Evolutionary conservation across 2,113 vertebrate genomes (phyloP).

Genomic region (Taxidea taxus): DNA sequence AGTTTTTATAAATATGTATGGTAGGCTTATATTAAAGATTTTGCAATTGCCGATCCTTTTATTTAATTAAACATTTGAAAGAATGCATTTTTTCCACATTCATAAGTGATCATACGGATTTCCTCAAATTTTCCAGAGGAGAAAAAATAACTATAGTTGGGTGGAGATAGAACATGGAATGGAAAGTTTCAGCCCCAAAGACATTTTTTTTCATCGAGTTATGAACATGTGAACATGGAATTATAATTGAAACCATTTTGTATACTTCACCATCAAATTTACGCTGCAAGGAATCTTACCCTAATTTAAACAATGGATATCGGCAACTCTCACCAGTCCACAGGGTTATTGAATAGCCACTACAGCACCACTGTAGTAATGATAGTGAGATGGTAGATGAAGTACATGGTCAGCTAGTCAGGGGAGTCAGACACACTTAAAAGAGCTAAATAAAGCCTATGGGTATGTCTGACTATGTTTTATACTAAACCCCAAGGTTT

Average conservation of each 20-base stretch:
- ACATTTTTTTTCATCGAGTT: slow-evolving; percentile 62
- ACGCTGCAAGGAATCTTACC: slow-evolving; percentile 32
- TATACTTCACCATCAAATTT: slow-evolving; percentile 63
- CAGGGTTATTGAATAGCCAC: not conserved
- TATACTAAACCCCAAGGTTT: not conserved
- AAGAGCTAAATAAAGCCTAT: not conserved
- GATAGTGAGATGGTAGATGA: not conserved
- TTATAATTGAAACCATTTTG: slow-evolving; percentile 77
- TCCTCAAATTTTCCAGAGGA: slow-evolving; percentile 69
- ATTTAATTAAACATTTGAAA: slow-evolving; percentile 58
- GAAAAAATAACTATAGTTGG: slow-evolving; percentile 66
- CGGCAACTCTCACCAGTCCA: not conserved
- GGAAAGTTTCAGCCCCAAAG: slow-evolving; percentile 64
- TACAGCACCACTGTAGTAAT: accelerated
- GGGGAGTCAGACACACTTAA: not conserved
- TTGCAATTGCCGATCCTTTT: slow-evolving; percentile 41
- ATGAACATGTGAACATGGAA: slow-evolving; percentile 69
- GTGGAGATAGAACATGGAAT: slow-evolving; percentile 66
- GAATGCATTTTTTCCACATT: slow-evolving; percentile 65
- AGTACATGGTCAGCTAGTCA: not conserved
- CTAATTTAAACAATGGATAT: slow-evolving; percentile 30
- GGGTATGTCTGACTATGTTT: not conserved
- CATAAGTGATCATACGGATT: slow-evolving; percentile 61
- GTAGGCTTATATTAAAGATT: slow-evolving; percentile 49
- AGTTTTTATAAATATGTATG: slow-evolving; percentile 37